Base-by-base conservation (phyloP, 1,140 invertebrate genomes). In the Vollenhovia emeryi region DNA sequence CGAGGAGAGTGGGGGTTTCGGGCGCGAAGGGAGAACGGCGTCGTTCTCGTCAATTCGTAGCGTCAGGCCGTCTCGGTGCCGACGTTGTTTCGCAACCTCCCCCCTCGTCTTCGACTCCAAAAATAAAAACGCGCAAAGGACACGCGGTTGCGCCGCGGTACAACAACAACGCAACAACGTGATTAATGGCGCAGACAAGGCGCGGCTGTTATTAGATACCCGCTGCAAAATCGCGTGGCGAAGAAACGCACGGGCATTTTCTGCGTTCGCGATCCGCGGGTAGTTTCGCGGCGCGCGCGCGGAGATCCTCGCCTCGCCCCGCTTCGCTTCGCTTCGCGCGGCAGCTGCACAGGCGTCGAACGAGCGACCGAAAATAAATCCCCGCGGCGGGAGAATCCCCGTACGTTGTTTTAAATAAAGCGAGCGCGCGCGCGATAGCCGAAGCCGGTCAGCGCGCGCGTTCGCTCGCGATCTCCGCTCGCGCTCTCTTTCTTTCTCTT, bases 311-410 rank as follows among this genome's bases (percentile, higher is more conserved):
- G n/a, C 36, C 48, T n/a, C 36, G 43, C 66, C 52, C 27, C 78
- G 71, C 74, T 52, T 69, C 69, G 27, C 45, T 50, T 68, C 74
- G 24, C 50, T 57, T 80, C 80, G 89, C 45, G 50, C 62, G 64
- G 86, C 79, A 88, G 88, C 80, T 88, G 87, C 88, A 68, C 76
- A 86, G 85, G 84, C 87, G 85, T 89, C 89, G 89, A 89, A 91
- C 90, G 69, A 91, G 89, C 89, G 89, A 92, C 89, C 90, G 85
- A 93, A 93, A 93, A 93, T 93, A 93, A 93, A 92, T 93, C 88
- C 85, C 52, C 48, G 64, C 84, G 57, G 90, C n/a, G n/a, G 87
- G 91, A 93, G 92, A 93, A 93, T 93, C 88, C 64, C 87, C 85
- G 88, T 84, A 76, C 59, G 59, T 66, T 86, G 91, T 93, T 93